Evolutionary conservation across 2,113 vertebrate species (phyloP).

Genomic region (Eretmochelys imbricata): DNA sequence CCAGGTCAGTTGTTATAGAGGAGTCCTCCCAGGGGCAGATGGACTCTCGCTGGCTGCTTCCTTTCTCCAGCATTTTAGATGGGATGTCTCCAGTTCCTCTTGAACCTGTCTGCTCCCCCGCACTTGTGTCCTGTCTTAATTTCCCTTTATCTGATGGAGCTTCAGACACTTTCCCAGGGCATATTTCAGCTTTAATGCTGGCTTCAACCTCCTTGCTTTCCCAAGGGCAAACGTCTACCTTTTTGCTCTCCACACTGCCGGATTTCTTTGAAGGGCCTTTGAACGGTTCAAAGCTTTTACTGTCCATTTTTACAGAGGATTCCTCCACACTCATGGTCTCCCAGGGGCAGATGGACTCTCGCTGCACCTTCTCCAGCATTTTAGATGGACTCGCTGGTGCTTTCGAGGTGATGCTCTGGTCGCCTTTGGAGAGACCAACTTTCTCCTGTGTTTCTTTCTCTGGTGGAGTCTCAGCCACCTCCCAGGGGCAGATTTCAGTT

Average conservation of each 20-base stretch:
- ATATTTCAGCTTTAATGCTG: constrained; percentile 66
- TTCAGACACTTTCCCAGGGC: constrained; percentile 67
- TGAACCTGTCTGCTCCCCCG: neutral
- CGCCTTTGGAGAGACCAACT: neutral
- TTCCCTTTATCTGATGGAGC: neutral
- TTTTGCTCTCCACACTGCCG: neutral
- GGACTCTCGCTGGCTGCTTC: neutral
- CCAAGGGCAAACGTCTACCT: constrained; percentile 69
- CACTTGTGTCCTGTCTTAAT: neutral
- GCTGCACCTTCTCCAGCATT: neutral
- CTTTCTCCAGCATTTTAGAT: neutral
- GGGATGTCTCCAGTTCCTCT: neutral
- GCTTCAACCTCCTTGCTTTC: constrained; percentile 39
- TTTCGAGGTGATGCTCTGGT: neutral
- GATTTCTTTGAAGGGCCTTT: neutral
- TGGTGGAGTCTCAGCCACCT: neutral
- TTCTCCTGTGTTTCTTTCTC: accelerated
- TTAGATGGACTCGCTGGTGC: accelerated
- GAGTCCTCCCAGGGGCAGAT: constrained; percentile 31
- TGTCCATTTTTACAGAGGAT: accelerated
- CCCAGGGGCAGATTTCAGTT: constrained; percentile 57
- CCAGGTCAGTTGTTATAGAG: neutral
- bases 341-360: neutral
- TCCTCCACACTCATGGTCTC: neutral
- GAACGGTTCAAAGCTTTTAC: neutral